Conservation (phyloP, 1,140 invertebrate species). For the Myzus persicae region DNA sequence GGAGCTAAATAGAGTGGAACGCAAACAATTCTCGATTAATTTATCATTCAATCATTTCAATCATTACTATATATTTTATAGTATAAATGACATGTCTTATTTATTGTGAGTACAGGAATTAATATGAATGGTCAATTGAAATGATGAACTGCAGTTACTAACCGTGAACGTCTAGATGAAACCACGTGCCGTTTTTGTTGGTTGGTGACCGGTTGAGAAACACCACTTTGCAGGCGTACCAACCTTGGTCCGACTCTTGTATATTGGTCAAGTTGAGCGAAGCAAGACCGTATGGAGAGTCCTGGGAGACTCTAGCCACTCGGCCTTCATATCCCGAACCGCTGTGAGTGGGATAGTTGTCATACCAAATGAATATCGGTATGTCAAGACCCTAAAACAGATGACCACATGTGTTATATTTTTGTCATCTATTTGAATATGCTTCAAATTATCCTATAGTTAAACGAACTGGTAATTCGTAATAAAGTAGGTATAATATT, state of each 20-base stretch:
- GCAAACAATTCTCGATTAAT: constrained; percentile 33
- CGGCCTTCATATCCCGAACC: constrained; percentile 90
- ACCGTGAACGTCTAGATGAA: constrained; percentile 93
- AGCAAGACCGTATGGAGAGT: constrained; percentile 86
- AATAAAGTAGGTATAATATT: background rate
- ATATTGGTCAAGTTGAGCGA: constrained; percentile 94
- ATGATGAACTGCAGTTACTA: constrained; percentile 62
- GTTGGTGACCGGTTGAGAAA: constrained; percentile 93
- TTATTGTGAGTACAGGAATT: background rate
- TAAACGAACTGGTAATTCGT: background rate
- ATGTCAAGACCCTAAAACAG: constrained; percentile 83
- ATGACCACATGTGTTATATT: background rate
- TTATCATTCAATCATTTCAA: no score
- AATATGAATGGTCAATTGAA: background rate
- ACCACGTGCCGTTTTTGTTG: constrained; percentile 91
- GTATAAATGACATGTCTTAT: background rate
- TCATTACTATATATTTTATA: background rate
- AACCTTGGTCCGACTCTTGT: constrained; percentile 90
- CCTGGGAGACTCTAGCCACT: constrained; percentile 84
- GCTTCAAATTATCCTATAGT: background rate
- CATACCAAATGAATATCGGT: constrained; percentile 97
- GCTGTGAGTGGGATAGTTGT: constrained; percentile 93
- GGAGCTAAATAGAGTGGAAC: constrained; percentile 69
- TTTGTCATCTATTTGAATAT: background rate
- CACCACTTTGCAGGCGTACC: constrained; percentile 96